phyloP scores from a whole-genome alignment of 1,140 invertebrate species.

The Cepaea nemoralis region DNA sequence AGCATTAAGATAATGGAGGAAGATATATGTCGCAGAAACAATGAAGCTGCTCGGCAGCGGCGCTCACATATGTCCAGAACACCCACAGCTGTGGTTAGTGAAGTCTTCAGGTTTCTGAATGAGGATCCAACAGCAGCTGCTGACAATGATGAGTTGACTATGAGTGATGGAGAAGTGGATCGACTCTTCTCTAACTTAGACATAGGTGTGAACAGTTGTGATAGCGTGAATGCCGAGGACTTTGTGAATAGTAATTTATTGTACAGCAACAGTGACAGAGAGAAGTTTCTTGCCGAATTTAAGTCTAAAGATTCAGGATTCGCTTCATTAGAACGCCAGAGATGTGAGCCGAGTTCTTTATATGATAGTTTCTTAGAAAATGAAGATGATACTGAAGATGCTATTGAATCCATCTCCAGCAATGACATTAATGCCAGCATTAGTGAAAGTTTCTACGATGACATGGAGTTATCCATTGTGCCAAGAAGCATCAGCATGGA shows the following conservation, averaged over 20 bases:
- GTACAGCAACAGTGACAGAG: not conserved
- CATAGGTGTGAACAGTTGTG: not conserved
- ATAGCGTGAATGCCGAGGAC: not conserved
- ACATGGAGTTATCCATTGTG: not conserved
- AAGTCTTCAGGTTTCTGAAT: conserved; percentile 28
- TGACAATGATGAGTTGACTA: not conserved
- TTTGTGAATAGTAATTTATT: not conserved
- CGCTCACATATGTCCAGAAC: not conserved
- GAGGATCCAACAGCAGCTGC: not conserved
- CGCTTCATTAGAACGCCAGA: conserved; percentile 20
- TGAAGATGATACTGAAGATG: conserved; percentile 27
- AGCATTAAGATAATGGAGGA: not conserved
- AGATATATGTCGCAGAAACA: not conserved
- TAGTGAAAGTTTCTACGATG: not conserved
- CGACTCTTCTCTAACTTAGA: not conserved
- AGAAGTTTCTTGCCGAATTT: conserved; percentile 4
- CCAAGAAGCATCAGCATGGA: conserved; percentile 17
- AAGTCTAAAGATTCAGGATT: conserved; percentile 34
- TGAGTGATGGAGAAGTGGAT: not conserved
- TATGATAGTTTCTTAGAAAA: conserved; percentile 4
- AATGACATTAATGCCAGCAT: not conserved
- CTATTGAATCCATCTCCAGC: not conserved
- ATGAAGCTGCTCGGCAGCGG: not conserved
- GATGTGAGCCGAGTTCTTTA: not conserved
- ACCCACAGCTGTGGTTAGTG: conserved; percentile 34